Evolutionary conservation across 2,888 invertebrate species (phyloP), one percentile per base, ranked within the genome.

Genomic region (Rhyacophila evoluta): DNA sequence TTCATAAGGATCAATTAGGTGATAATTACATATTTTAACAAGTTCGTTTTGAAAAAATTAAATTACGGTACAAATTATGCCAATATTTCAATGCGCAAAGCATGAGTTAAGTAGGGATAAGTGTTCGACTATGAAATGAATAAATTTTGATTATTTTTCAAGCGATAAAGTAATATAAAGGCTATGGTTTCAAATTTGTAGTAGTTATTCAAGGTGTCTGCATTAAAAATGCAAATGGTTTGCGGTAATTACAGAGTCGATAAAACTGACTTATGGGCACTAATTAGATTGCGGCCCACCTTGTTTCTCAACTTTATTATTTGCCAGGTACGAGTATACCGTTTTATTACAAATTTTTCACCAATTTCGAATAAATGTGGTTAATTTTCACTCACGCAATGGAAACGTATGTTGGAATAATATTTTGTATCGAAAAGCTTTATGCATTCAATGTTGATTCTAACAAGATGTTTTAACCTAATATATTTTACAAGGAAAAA

Each of bases 241-340:
- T 55, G 69, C 28, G 69, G 69, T 33, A 69, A 69, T 69, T 39
- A 38, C 55, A 55, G 25, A 67, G 73, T 74, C 78, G 78, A 78
- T 78, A 78, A 78, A 39, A 41, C 69, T 78, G 78, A 78, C 73
- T 78, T 74, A 78, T 78, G 39, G 36, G 41, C 74, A 73, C 69
- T 78, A 78, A 78, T 78, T 78, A 78, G 78, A 55, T 55, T 55
- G 55, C 77, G 77, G 77, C 77, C 33, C 73, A 77, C 77, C 77
- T 68, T 55, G 55, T 55, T 55, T 55, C 55, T 55, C 55, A 55
- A 19, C 55, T 55, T 55, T 25, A 55, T 25, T 55, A 55, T 55
- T 55, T 55, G 55, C 55, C 25, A 19, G 6, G 55, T 4, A n/a
- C n/a, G n/a, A n/a, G n/a, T 39, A 39, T 39, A 39, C 39, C 15